Evolutionary conservation across 2,888 invertebrate genomes (phyloP), one percentile per base, ranked within the genome.

Genomic region (Heliconius ethilla): DNA sequence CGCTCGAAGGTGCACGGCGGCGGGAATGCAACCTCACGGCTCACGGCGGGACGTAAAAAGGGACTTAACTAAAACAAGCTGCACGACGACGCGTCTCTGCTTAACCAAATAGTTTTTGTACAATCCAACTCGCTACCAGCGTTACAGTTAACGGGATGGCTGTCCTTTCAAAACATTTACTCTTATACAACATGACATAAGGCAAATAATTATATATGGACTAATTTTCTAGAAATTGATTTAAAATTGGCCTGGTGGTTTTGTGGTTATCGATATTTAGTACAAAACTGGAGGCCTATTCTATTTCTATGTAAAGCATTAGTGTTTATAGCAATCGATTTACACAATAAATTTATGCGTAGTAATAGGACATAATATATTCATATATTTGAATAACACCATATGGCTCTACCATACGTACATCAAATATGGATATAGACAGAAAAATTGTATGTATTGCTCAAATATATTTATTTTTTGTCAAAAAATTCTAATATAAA

Each of bases 11-110:
- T 84, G 81, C 83, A 83, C 84, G 84, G 83, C 86, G 86, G 82
- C 85, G 90, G 87, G 93, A 92, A 93, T 91, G 92, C 91, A 91
- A 89, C 89, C 91, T 90, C 89, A 84, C 88, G 83, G 86, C 89
- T 90, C 89, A 84, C 88, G 83, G 86, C 89, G 88, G 89, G 91
- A 90, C 88, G 88, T 88, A 91, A 89, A 92, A 93, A 92, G 88
- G 88, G 87, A 89, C 88, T 83, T 89, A 89, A 87, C 83, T 86
- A 86, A 91, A 89, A 89, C 91, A 84, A 86, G 83, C 84, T 83
- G 83, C 78, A 83, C 83, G 90, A 90, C 91, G 91, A 90, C 91
- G 92, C 89, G 87, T 86, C 87, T 89, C 88, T 87, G 86, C 89
- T 89, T 88, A 87, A 86, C 86, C 87, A 84, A 88, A 90, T 87